Percentiles rank a stretch among this genome's conserved stretches.
Evolutionary conservation across 2,113 vertebrate species (phyloP).

Genomic region (Microtus richardsoni): DNA sequence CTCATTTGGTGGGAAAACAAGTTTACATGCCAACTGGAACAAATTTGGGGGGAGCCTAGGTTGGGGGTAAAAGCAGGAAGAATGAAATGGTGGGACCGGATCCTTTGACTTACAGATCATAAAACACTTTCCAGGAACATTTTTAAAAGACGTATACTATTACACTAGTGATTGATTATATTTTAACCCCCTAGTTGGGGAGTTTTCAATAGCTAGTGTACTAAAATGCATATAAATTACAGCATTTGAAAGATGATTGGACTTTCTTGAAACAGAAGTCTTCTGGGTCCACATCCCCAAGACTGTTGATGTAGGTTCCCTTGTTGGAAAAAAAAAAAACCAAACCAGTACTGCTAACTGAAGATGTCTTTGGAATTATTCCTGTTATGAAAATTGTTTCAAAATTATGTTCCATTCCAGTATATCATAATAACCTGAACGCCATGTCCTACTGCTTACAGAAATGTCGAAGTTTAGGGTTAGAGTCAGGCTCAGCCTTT

Average conservation of each 20-base stretch:
- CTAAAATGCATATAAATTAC: constrained; percentile 73
- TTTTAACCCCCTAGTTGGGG: constrained; percentile 57
- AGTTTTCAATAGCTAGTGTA: constrained; percentile 73
- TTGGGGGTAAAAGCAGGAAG: constrained; percentile 23
- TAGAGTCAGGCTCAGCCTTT: constrained; percentile 35
- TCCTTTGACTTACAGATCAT: constrained; percentile 66
- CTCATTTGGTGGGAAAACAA: constrained; percentile 68
- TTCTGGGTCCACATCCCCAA: constrained; percentile 64
- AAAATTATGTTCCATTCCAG: constrained; percentile 12
- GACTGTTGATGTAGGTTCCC: constrained; percentile 43
- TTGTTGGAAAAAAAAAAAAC: background rate
- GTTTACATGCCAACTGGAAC: constrained; percentile 69
- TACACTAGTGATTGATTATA: constrained; percentile 67
- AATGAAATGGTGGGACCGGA: constrained; percentile 46
- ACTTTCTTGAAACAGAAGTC: constrained; percentile 74
- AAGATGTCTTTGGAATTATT: constrained; percentile 49
- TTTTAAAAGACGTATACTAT: constrained; percentile 67
- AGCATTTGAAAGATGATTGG: constrained; percentile 68
- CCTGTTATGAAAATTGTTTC: constrained; percentile 9
- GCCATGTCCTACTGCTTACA: constrained; percentile 37
- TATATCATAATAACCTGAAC: constrained; percentile 40
- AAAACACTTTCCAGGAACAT: constrained; percentile 73
- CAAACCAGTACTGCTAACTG: constrained; percentile 53
- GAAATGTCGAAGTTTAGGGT: constrained; percentile 46
- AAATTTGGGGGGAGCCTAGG: background rate